A percentile compares a stretch with the other conserved stretches of the same genome.
phyloP scores from a whole-genome alignment of 2,113 vertebrate genomes.

The Syrrhaptes paradoxus region DNA sequence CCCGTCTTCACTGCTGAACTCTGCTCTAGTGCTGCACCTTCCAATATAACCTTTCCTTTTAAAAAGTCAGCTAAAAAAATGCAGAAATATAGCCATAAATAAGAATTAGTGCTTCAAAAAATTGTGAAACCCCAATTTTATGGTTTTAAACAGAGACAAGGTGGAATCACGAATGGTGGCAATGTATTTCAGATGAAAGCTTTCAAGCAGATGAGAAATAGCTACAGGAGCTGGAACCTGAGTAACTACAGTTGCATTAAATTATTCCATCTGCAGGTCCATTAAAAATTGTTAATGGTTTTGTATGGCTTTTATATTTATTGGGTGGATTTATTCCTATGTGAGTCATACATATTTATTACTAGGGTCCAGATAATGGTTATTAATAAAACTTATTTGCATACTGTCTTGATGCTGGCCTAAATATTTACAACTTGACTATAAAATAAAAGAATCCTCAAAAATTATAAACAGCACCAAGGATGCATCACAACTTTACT shows the following conservation, averaged over 20 bases:
- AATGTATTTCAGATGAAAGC: conserved; percentile 43
- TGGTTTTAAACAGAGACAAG: conserved; percentile 39
- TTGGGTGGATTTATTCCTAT: conserved; percentile 51
- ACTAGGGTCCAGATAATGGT: conserved; percentile 43
- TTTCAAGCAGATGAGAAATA: conserved; percentile 55
- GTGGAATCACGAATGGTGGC: conserved; percentile 24
- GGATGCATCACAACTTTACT: neutral
- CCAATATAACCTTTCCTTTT: rapidly evolving
- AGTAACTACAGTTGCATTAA: conserved; percentile 40
- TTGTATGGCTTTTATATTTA: conserved; percentile 57
- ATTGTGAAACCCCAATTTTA: conserved; percentile 43
- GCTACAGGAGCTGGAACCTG: conserved; percentile 27
- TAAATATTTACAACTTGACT: conserved; percentile 44
- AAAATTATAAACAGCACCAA: neutral
- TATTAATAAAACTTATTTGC: conserved; percentile 70
- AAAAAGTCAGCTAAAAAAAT: neutral
- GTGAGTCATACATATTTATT: conserved; percentile 60
- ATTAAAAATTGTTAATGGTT: conserved; percentile 64
- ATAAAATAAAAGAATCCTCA: conserved; percentile 18
- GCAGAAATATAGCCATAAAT: neutral
- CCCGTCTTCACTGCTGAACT: neutral
- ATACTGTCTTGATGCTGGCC: conserved; percentile 42
- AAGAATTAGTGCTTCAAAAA: conserved; percentile 27
- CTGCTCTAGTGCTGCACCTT: neutral
- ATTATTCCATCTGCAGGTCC: conserved; percentile 64